Evolutionary conservation across 2,888 invertebrate species (phyloP).

Genomic region (Orthosia gracilis): DNA sequence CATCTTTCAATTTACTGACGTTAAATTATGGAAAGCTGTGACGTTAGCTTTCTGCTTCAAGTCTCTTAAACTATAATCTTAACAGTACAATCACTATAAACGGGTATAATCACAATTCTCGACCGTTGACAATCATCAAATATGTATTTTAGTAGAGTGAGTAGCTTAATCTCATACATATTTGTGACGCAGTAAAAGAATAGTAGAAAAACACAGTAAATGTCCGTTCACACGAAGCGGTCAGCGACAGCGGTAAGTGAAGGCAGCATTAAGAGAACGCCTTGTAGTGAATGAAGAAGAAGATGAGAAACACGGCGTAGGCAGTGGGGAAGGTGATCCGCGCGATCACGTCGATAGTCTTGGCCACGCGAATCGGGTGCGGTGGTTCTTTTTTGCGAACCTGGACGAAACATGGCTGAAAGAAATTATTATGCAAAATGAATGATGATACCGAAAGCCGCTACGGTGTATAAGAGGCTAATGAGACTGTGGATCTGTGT

Average conservation of each 20-base stretch:
- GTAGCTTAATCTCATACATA: conserved; percentile 73
- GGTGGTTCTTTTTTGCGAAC: conserved; percentile 97
- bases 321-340: conserved; percentile 98
- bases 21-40: conserved; percentile 77
- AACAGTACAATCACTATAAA: conserved; percentile 75
- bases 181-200: conserved; percentile 76
- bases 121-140: conserved; percentile 77
- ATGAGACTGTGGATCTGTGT: conserved; percentile 51
- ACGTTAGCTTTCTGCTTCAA: conserved; percentile 73
- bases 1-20: conserved; percentile 66
- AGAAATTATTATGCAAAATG: conserved; percentile 86
- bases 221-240: conserved; percentile 81
- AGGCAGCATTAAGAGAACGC: conserved; percentile 93
- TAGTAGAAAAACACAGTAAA: conserved; percentile 77
- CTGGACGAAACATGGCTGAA: conserved; percentile 95
- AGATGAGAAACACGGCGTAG: conserved; percentile 97
- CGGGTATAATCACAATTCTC: conserved; percentile 81
- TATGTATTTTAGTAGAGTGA: conserved; percentile 74
- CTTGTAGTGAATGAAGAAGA: conserved; percentile 98
- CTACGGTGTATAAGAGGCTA: conserved; percentile 72
- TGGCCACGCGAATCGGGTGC: conserved; percentile 97
- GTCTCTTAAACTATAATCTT: conserved; percentile 74
- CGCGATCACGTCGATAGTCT: conserved; percentile 98
- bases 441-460: conserved; percentile 83
- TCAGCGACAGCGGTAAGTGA: conserved; percentile 73